A percentile compares a stretch with the other conserved stretches of the same genome.
These are phyloP conservation scores for Acanthopleura granulata DNA, from an alignment of 2,888 invertebrate species.

Conservation along the genomic window DNA sequence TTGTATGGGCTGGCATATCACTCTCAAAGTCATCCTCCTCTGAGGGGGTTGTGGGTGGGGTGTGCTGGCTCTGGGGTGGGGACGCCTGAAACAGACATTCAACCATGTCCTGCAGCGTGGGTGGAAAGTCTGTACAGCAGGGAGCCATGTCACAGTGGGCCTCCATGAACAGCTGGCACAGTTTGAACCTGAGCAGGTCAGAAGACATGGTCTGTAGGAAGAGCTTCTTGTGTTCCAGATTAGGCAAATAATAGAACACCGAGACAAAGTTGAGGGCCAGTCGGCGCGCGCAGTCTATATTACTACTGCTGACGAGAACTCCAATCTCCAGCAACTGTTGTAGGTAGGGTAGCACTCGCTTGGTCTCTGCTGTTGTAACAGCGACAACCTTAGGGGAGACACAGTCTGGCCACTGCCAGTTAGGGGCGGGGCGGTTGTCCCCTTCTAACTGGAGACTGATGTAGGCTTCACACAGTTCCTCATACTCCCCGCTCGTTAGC, in stretches of 20 bases:
- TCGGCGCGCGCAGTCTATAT: conserved; percentile 39
- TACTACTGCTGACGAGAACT: conserved; percentile 40
- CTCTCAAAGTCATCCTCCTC: conserved; percentile 32
- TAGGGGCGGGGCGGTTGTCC: background rate
- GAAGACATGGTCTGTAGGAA: conserved; percentile 41
- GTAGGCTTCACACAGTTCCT: conserved; percentile 23
- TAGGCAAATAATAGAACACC: conserved; percentile 42
- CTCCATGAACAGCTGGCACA: conserved; percentile 38
- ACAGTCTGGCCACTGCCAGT: background rate
- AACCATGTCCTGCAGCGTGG: conserved; percentile 35
- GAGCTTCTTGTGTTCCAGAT: conserved; percentile 35
- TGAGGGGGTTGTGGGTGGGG: conserved; percentile 46
- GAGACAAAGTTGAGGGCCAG: conserved; percentile 37
- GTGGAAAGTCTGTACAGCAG: conserved; percentile 39
- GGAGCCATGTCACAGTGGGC: conserved; percentile 38
- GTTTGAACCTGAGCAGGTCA: conserved; percentile 39
- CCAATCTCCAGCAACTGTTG: conserved; percentile 40
- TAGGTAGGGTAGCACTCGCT: conserved; percentile 26
- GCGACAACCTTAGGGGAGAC: conserved; percentile 1
- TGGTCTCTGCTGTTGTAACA: background rate
- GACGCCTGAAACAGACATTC: conserved; percentile 36
- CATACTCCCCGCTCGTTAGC: conserved; percentile 28
- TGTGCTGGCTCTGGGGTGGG: conserved; percentile 34
- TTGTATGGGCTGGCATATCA: background rate
- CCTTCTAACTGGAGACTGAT: background rate